phyloP scores from a whole-genome alignment of 2,113 vertebrate genomes.

The Pelusios castaneus region DNA sequence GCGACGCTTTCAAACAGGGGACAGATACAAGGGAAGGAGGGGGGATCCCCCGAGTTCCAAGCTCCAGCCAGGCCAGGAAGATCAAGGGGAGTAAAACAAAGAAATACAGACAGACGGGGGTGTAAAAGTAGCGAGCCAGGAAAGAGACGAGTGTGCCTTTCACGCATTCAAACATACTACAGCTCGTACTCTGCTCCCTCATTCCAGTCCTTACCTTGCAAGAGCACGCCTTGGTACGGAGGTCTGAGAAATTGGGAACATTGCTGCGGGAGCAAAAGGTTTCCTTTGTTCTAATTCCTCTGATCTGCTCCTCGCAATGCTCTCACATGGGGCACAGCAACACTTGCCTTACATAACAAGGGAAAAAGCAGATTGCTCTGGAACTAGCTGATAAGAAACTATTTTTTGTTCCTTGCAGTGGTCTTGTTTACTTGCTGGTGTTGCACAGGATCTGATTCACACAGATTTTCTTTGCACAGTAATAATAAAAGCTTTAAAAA shows the following conservation, averaged over 20 bases:
- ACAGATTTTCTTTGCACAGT: neutral
- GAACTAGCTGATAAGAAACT: neutral
- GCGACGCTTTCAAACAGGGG: neutral
- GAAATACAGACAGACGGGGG: too few species aligned
- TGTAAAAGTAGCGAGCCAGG: neutral
- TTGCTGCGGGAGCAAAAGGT: neutral
- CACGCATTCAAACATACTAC: fast-evolving
- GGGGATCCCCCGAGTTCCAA: neutral
- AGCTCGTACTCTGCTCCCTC: fast-evolving
- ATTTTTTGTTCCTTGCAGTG: neutral
- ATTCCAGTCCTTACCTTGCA: neutral
- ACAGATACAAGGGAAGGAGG: neutral
- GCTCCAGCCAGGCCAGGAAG: fast-evolving
- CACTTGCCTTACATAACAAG: neutral
- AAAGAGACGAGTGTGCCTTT: neutral
- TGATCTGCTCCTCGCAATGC: neutral
- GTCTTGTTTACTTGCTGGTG: neutral
- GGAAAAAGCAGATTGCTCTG: conserved; percentile 3
- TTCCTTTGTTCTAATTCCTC: neutral
- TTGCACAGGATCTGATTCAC: neutral
- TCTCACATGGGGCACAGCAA: neutral
- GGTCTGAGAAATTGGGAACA: neutral
- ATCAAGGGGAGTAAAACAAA: neutral
- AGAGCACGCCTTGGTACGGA: neutral
- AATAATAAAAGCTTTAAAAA: neutral